A percentile compares a stretch with the other conserved stretches of the same genome.
Conservation (phyloP, 2,888 invertebrate species). For the Gisinianus flammeolus region DNA sequence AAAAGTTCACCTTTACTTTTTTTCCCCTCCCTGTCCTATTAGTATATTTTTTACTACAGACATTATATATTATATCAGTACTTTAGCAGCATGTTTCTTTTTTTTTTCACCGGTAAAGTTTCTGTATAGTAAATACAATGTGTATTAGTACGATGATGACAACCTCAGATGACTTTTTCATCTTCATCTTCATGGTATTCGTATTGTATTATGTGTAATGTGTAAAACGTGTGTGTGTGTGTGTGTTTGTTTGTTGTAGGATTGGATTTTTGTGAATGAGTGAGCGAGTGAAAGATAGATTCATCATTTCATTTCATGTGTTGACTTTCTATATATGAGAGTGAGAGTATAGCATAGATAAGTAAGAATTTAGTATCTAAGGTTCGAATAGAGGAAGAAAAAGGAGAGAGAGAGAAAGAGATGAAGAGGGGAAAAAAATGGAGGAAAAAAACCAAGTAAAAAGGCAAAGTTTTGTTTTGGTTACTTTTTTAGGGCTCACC, state of each 20-base stretch:
- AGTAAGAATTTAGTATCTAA: not conserved
- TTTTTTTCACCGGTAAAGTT: not conserved
- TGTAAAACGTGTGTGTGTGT: not conserved
- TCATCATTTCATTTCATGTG: not conserved
- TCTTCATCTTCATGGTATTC: not conserved
- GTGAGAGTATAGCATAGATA: not conserved
- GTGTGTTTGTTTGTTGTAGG: not conserved
- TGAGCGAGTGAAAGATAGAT: not conserved
- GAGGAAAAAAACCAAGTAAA: not conserved
- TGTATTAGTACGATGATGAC: not conserved
- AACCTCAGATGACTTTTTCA: conserved; percentile 4
- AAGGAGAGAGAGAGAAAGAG: not conserved
- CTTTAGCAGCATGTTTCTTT: not conserved
- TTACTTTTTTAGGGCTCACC: conserved; percentile 9
- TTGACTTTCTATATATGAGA: not conserved
- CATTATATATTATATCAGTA: not conserved
- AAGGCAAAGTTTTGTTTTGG: conserved; percentile 24
- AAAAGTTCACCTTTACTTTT: conserved; percentile 13
- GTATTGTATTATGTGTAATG: too few relatives aligned
- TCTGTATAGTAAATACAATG: not conserved
- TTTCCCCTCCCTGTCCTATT: too few relatives aligned
- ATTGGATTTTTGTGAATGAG: conserved; percentile 6
- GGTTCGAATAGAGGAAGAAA: not conserved
- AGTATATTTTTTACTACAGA: not conserved
- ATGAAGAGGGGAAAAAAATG: not conserved